A percentile compares a stretch with the other conserved stretches of the same genome.
Evolutionary conservation across 2,888 invertebrate genomes (phyloP).

Genomic region (Junonia oenone): DNA sequence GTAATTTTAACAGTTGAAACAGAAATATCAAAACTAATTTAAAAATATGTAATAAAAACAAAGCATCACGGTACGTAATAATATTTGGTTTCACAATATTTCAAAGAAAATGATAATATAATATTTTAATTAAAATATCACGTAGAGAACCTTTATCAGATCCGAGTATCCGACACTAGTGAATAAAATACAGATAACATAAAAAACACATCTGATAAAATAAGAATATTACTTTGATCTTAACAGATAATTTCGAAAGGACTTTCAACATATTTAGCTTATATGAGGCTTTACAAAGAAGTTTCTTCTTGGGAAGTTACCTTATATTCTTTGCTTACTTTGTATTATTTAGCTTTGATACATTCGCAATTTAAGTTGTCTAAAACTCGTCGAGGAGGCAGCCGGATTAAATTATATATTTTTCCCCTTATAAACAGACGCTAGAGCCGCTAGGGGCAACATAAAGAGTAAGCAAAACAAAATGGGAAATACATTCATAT

Average conservation of each 20-base stretch:
- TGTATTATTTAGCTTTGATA: constrained; percentile 75
- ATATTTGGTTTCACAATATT: not conserved
- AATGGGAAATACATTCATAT: not conserved
- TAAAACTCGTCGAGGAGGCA: constrained; percentile 63
- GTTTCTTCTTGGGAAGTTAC: constrained; percentile 52
- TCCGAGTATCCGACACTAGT: not conserved
- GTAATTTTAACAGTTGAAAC: no score
- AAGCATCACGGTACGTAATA: not conserved
- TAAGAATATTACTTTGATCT: not conserved
- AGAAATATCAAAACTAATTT: no score
- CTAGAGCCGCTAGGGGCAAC: constrained; percentile 14
- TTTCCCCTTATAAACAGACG: constrained; percentile 45
- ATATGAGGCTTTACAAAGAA: constrained; percentile 39
- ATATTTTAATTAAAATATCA: not conserved
- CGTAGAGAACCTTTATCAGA: not conserved
- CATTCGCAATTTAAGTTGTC: constrained; percentile 75
- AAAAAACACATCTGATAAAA: not conserved
- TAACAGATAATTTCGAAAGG: not conserved
- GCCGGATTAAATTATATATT: constrained; percentile 67
- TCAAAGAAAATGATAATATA: not conserved
- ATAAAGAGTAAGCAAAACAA: not conserved
- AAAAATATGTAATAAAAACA: not conserved
- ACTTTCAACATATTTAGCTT: constrained; percentile 6
- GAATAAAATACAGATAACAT: not conserved
- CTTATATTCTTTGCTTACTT: constrained; percentile 67